Conservation (phyloP, 2,113 vertebrate species). For the Zapus hudsonius region DNA sequence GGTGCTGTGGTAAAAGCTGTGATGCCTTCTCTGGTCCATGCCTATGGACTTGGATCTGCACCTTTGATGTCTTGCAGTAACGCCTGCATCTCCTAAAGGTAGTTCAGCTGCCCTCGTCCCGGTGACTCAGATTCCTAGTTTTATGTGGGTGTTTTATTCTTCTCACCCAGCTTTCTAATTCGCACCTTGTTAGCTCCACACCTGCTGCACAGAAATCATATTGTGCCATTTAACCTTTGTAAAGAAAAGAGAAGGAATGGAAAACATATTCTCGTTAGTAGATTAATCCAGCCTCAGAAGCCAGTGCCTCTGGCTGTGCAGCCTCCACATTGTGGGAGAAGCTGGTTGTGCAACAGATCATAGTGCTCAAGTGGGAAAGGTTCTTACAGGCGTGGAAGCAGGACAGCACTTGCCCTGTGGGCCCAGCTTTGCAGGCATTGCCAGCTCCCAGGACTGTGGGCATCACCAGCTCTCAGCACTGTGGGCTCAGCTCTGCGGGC, state of each 20-base stretch:
- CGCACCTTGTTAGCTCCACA: slow-evolving; percentile 35
- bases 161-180: slow-evolving; percentile 53
- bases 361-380: slow-evolving; percentile 13
- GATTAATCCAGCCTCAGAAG: background rate
- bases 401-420: background rate
- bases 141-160: background rate
- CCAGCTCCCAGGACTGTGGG: background rate
- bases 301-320: background rate
- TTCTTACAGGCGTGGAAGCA: background rate
- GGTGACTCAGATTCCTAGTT: background rate
- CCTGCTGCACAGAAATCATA: slow-evolving; percentile 33
- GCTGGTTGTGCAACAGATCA: background rate
- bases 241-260: background rate
- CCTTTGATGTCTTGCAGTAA: slow-evolving; percentile 4
- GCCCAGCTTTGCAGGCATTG: background rate
- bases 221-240: slow-evolving; percentile 57
- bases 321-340: background rate
- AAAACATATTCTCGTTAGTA: slow-evolving; percentile 3
- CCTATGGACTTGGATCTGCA: background rate
- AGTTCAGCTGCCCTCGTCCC: slow-evolving; percentile 28
- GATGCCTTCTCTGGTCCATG: background rate
- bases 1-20: background rate
- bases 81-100: slow-evolving; percentile 29
- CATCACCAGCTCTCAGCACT: background rate
- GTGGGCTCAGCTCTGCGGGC: background rate